Evolutionary conservation across 2,888 invertebrate genomes (phyloP).

Genomic region (Drosophila cyrtoloma): DNA sequence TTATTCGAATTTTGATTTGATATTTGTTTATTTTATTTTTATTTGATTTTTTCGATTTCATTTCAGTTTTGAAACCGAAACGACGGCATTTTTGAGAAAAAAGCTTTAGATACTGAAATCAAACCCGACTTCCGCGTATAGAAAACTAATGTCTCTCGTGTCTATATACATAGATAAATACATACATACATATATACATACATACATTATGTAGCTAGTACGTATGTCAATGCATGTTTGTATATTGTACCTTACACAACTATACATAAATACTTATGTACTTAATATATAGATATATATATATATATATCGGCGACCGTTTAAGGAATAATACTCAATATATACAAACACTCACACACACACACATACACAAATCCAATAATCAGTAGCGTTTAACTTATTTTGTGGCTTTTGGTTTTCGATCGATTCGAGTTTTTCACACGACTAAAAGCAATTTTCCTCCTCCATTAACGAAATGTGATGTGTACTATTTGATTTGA

Average conservation of each 20-base stretch:
- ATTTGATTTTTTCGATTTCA: constrained; percentile 6
- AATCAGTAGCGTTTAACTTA: constrained; percentile 3
- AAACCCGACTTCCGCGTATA: constrained; percentile 57
- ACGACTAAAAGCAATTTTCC: constrained; percentile 8
- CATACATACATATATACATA: constrained; percentile 17
- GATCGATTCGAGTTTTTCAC: constrained; percentile 11
- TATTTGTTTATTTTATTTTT: constrained; percentile 18
- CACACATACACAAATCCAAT: constrained; percentile 5
- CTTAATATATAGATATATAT: constrained; percentile 24
- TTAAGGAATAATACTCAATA: constrained; percentile 43
- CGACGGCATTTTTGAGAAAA: constrained; percentile 48
- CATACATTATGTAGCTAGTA: constrained; percentile 35
- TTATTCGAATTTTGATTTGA: constrained; percentile 19
- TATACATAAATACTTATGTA: constrained; percentile 28
- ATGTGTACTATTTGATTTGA: constrained; percentile 68
- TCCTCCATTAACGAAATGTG: constrained; percentile 60
- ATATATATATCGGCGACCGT: constrained; percentile 44
- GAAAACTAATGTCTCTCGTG: constrained; percentile 46
- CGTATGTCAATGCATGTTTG: constrained; percentile 56
- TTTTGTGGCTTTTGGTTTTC: neutral
- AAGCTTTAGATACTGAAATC: constrained; percentile 52
- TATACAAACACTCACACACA: constrained; percentile 7
- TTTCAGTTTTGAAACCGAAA: constrained; percentile 27
- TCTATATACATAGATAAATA: constrained; percentile 35
- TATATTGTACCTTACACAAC: constrained; percentile 53